Conservation (phyloP, 2,888 invertebrate species). For the Daptonema setosum region DNA sequence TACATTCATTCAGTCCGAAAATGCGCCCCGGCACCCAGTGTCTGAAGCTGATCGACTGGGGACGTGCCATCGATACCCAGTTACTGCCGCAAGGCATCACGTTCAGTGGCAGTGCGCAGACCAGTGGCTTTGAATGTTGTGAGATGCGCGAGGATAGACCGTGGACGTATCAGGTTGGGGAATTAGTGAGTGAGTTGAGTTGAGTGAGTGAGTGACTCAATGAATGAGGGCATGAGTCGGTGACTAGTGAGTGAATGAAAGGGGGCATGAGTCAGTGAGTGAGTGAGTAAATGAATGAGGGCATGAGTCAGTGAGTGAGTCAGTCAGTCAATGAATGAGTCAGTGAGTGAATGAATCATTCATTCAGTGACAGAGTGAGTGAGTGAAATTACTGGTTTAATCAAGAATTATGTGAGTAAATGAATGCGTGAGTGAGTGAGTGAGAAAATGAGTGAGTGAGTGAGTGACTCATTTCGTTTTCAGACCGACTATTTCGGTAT, state of each 20-base stretch:
- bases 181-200: not conserved
- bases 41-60: slow-evolving; percentile 73
- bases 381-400: not conserved
- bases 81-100: slow-evolving; percentile 40
- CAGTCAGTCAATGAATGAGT: too few species aligned
- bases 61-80: slow-evolving; percentile 75
- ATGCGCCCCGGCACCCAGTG: too few species aligned
- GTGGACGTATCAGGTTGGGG: slow-evolving; percentile 56
- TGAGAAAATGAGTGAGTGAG: too few species aligned
- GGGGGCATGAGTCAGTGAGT: too few species aligned
- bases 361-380: not conserved
- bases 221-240: too few species aligned
- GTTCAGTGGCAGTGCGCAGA: slow-evolving; percentile 36
- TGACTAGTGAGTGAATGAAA: too few species aligned
- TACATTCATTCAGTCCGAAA: too few species aligned
- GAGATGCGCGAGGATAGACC: slow-evolving; percentile 73
- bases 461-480: not conserved
- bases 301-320: too few species aligned
- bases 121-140: slow-evolving; percentile 35
- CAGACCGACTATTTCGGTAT: slow-evolving; percentile 71
- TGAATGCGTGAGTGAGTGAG: too few species aligned
- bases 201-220: too few species aligned
- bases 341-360: too few species aligned
- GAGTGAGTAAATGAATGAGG: too few species aligned
- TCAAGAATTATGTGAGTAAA: not conserved